Percentiles rank a stretch among this genome's conserved stretches.
These are phyloP conservation scores for Brachionichthys hirsutus DNA, from an alignment of 2,113 vertebrate genomes.

Conservation along the genomic window DNA sequence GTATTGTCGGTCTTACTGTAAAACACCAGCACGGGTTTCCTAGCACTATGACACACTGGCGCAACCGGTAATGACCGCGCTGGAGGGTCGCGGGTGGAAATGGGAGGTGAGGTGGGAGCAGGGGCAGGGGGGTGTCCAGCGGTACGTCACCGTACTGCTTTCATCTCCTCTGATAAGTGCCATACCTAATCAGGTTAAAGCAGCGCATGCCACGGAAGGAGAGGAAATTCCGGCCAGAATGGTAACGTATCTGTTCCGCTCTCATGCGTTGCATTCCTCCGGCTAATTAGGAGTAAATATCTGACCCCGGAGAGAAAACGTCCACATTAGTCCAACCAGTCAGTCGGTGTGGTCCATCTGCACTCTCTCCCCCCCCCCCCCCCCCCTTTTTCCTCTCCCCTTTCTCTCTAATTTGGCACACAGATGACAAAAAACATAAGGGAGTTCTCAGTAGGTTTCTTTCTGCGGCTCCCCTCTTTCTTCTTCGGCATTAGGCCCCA, in stretches of 20 bases:
- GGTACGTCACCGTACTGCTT: constrained; percentile 70
- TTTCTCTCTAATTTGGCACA: constrained; percentile 70
- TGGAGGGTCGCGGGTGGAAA: constrained; percentile 37
- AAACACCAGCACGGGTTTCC: constrained; percentile 39
- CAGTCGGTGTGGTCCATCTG: constrained; percentile 79
- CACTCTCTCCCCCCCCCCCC: constrained; percentile 50
- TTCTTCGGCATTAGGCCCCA: constrained; percentile 56
- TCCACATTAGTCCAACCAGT: constrained; percentile 74
- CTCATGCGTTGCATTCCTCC: constrained; percentile 79
- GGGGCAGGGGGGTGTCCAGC: constrained; percentile 60
- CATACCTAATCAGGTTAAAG: constrained; percentile 84
- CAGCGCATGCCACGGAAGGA: constrained; percentile 73
- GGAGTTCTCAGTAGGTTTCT: constrained; percentile 62
- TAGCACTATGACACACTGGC: constrained; percentile 20
- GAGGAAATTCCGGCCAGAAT: constrained; percentile 80
- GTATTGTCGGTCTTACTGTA: constrained; percentile 54
- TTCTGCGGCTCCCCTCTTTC: constrained; percentile 52
- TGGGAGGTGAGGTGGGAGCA: constrained; percentile 36
- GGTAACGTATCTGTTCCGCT: constrained; percentile 83
- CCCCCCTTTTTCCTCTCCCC: constrained; percentile 13
- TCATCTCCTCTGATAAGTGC: constrained; percentile 81
- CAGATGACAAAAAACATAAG: constrained; percentile 74
- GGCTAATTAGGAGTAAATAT: constrained; percentile 83
- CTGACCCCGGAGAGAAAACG: constrained; percentile 79
- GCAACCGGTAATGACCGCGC: constrained; percentile 43